A percentile compares a stretch with the other conserved stretches of the same genome.
Evolutionary conservation across 2,797 vertebrate genomes (phyloP).

Genomic region (Spinus olivaceus): DNA sequence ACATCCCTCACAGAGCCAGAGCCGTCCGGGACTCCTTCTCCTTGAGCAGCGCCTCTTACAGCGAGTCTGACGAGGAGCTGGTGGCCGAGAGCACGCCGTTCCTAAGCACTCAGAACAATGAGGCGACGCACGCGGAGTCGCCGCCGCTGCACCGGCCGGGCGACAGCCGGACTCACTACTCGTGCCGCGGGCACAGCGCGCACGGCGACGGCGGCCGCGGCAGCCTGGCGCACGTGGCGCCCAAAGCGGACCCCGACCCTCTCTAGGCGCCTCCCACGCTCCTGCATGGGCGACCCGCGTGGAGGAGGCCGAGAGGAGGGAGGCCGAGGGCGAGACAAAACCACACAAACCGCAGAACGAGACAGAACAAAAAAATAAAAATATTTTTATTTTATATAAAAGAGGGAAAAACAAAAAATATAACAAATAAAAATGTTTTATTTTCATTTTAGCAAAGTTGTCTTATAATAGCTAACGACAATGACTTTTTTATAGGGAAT

Average conservation of each 20-base stretch:
- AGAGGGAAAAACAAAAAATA: slow-evolving; percentile 96
- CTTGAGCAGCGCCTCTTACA: slow-evolving; percentile 90
- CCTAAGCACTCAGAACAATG: slow-evolving; percentile 93
- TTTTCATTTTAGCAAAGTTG: slow-evolving; percentile 99
- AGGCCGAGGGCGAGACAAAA: not conserved
- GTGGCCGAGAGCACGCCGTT: slow-evolving; percentile 95
- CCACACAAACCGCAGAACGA: slow-evolving; percentile 82
- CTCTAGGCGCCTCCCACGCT: slow-evolving; percentile 77
- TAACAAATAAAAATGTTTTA: slow-evolving; percentile 99
- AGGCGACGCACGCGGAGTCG: slow-evolving; percentile 79
- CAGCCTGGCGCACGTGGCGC: slow-evolving; percentile 82
- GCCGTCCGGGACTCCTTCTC: slow-evolving; percentile 91
- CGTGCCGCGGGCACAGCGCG: slow-evolving; percentile 83
- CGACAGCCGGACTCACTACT: slow-evolving; percentile 93
- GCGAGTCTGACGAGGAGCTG: slow-evolving; percentile 92
- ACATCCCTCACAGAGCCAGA: slow-evolving; percentile 89
- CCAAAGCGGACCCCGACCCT: slow-evolving; percentile 87
- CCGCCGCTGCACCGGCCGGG: slow-evolving; percentile 85
- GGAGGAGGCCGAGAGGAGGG: not conserved
- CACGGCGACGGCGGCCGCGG: slow-evolving; percentile 81
- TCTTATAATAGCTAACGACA: slow-evolving; percentile 98
- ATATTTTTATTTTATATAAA: slow-evolving; percentile 99
- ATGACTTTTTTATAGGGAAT: slow-evolving; percentile 99
- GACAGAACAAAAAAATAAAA: slow-evolving; percentile 75
- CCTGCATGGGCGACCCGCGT: not conserved